A percentile compares a stretch with the other conserved stretches of the same genome.
Evolutionary conservation across 2,888 invertebrate genomes (phyloP).

Genomic region (Rhopalosiphum nymphaeae): DNA sequence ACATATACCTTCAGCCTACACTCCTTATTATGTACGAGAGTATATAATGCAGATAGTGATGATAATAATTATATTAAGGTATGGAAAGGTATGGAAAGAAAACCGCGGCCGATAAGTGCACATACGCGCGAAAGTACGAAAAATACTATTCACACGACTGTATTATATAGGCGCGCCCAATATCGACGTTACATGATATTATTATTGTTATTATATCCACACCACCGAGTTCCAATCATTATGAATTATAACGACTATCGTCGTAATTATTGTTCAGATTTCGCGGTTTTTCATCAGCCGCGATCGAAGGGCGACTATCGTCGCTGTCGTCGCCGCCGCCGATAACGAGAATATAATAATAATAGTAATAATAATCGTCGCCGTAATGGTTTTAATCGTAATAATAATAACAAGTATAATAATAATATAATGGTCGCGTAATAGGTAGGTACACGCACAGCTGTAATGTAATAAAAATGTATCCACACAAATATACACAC

Average conservation of each 20-base stretch:
- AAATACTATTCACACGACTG: not conserved
- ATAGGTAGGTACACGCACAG: constrained; percentile 33
- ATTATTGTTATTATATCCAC: not conserved
- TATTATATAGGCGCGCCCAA: not conserved
- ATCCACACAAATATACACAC: not conserved
- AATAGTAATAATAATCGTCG: constrained; percentile 35
- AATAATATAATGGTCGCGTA: constrained; percentile 43
- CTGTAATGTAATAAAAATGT: not conserved
- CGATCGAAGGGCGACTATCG: constrained; percentile 39
- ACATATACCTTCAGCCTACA: not conserved
- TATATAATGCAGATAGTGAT: not conserved
- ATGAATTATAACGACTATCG: not conserved
- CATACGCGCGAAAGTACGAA: constrained; percentile 29
- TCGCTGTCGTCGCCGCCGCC: constrained; percentile 4
- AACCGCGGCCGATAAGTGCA: not conserved
- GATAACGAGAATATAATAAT: constrained; percentile 49
- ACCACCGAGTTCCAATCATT: not conserved
- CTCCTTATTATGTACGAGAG: not conserved
- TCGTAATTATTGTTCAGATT: constrained; percentile 22
- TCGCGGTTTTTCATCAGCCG: constrained; percentile 49
- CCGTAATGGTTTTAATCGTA: constrained; percentile 22
- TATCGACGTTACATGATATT: not conserved
- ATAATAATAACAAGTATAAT: constrained; percentile 44
- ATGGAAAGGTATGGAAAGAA: constrained; percentile 2
- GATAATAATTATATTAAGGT: not conserved